phyloP scores from a whole-genome alignment of 1,140 invertebrate species.

The Polypedilum vanderplanki region DNA sequence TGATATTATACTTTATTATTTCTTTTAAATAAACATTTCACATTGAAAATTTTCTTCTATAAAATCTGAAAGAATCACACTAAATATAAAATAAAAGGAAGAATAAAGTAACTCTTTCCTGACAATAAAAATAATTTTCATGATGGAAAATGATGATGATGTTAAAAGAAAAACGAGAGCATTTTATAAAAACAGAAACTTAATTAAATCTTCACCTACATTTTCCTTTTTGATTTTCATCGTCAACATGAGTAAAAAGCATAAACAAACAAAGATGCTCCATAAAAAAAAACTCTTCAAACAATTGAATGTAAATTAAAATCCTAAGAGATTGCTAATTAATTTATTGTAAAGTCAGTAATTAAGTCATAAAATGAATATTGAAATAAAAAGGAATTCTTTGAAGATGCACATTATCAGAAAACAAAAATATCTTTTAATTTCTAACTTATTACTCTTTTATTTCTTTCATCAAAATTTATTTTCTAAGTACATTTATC shows the following conservation, averaged over 20 bases:
- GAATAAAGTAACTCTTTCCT: neutral
- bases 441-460: no score
- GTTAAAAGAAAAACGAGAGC: no score
- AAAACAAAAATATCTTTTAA: neutral
- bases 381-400: neutral
- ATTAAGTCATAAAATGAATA: neutral
- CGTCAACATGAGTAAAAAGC: neutral
- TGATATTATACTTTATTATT: no score
- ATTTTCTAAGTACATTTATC: neutral
- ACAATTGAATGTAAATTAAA: neutral
- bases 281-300: neutral
- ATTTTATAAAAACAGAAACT: neutral
- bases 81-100: neutral
- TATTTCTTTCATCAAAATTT: conserved; percentile 5
- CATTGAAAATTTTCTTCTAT: neutral
- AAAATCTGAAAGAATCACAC: conserved; percentile 26
- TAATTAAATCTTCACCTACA: conserved; percentile 11
- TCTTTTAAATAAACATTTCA: no score
- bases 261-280: neutral
- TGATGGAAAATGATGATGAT: neutral
- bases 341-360: neutral
- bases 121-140: conserved; percentile 7
- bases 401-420: neutral
- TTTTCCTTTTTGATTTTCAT: conserved; percentile 19
- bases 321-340: neutral